phyloP scores from a whole-genome alignment of 2,888 invertebrate species.

The Zaprionus bogoriensis region DNA sequence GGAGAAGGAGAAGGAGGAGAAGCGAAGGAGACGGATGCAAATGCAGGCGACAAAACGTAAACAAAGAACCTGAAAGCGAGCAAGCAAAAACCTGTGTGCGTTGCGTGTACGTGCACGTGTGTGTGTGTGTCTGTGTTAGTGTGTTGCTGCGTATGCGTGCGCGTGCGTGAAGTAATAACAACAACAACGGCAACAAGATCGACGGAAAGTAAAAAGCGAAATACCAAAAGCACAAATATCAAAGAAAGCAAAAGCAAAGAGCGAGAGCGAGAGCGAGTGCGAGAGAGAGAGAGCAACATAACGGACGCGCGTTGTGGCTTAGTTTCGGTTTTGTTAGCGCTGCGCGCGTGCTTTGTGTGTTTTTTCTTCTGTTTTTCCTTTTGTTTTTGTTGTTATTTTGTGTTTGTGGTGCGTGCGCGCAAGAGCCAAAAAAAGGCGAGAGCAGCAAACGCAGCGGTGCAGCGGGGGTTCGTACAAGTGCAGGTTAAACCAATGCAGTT shows the following conservation, averaged over 20 bases:
- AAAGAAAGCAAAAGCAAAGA: constrained; percentile 29
- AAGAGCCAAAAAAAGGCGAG: constrained; percentile 3
- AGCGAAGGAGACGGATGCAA: constrained; percentile 23
- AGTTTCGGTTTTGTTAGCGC: constrained; percentile 10
- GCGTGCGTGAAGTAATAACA: constrained; percentile 6
- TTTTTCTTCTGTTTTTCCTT: constrained; percentile 24
- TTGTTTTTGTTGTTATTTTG: constrained; percentile 4
- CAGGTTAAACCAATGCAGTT: constrained; percentile 21
- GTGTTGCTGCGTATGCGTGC: constrained; percentile 1
- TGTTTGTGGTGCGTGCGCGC: constrained; percentile 11
- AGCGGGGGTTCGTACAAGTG: constrained; percentile 18
- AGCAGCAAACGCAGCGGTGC: constrained; percentile 15
- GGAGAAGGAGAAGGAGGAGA: not conserved
- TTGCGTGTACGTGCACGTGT: constrained; percentile 3
- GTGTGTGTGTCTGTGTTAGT: not conserved
- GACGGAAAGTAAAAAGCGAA: constrained; percentile 44
- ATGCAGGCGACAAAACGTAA: constrained; percentile 12
- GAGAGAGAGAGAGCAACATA: constrained; percentile 5
- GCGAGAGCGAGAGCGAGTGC: not conserved
- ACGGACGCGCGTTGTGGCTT: constrained; percentile 9
- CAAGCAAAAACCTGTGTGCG: not conserved
- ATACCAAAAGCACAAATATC: constrained; percentile 35
- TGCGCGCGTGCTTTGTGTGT: not conserved
- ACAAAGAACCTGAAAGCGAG: constrained; percentile 11
- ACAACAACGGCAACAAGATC: not conserved